Evolutionary conservation across 2,797 vertebrate genomes (phyloP), one percentile per base, ranked within the genome.

Genomic region (Avahi laniger): DNA sequence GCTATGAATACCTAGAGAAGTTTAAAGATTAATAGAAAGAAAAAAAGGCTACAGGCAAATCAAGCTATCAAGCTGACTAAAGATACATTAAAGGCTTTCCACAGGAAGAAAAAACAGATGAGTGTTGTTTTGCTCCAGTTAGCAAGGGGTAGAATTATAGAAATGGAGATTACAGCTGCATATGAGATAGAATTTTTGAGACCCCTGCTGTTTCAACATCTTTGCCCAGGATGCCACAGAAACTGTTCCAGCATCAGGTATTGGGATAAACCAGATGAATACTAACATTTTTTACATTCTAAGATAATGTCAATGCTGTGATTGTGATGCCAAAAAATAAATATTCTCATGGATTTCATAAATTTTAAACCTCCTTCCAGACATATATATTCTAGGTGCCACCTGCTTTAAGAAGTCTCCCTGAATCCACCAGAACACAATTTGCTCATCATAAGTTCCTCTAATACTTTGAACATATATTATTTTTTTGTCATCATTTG

Each of bases 51-150:
- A 89, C 80, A 65, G 73, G 43, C 7, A 80, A 38, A 89, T 57
- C n/a, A 48, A 73, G 15, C 46, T 54, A 26, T 54, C 46, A 72
- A 15, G 24, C 35, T 46, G 54, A 67, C 52, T 81, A 67, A 17
- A 87, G 75, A 83, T 28, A 35, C 28, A 94, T 85, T 96, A 57
- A 93, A 81, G 82, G 17, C 61, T 79, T 95, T 80, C 54, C 14
- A n/a, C 6, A 61, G 41, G n/a, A 93, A 63, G 7, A 91, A 24
- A 93, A 96, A 95, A 91, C 11, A 89, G 14, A 50, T 88, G 72
- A 48, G 28, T 30, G 17, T 38, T 76, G 28, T 54, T 75, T 73
- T 83, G 78, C 46, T 93, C 13, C 12, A 86, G 59, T 82, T 52
- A 24, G 38, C 43, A 73, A 95, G 67, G 38, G 7, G 28, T 46